Evolutionary conservation across 2,888 invertebrate species (phyloP).

Genomic region (Chouioia cunea): DNA sequence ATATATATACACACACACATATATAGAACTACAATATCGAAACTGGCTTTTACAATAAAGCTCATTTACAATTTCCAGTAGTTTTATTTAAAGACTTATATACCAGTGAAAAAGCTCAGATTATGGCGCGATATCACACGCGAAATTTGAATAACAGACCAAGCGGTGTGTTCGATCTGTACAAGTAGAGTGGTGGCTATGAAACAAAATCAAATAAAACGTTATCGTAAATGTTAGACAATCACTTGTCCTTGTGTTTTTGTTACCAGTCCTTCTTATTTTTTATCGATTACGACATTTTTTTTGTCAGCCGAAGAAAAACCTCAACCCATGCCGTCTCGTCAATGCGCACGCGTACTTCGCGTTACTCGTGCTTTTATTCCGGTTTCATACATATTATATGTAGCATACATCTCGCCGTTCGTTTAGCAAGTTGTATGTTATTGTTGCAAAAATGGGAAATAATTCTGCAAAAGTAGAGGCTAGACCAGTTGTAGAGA

Average conservation of each 20-base stretch:
- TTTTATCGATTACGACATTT: background rate
- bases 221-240: slow-evolving; percentile 62
- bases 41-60: slow-evolving; percentile 50
- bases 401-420: background rate
- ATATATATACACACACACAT: no score
- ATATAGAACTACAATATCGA: slow-evolving; percentile 41
- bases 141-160: slow-evolving; percentile 34
- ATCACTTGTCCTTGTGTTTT: slow-evolving; percentile 30
- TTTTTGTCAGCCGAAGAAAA: no score
- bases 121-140: slow-evolving; percentile 8
- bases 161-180: slow-evolving; percentile 59
- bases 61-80: slow-evolving; percentile 62
- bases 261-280: background rate
- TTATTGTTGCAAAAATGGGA: no score
- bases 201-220: slow-evolving; percentile 64
- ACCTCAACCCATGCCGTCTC: no score
- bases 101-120: slow-evolving; percentile 24
- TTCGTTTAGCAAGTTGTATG: no score
- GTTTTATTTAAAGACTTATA: slow-evolving; percentile 53
- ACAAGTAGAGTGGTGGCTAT: slow-evolving; percentile 56
- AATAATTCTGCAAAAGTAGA: slow-evolving; percentile 71
- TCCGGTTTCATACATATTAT: background rate
- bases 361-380: slow-evolving; percentile 21
- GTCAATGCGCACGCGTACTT: no score
- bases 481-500: slow-evolving; percentile 63